These are phyloP conservation scores for Tarsius wallacei DNA, from an alignment of 2,797 vertebrate genomes.

Conservation along the genomic window DNA sequence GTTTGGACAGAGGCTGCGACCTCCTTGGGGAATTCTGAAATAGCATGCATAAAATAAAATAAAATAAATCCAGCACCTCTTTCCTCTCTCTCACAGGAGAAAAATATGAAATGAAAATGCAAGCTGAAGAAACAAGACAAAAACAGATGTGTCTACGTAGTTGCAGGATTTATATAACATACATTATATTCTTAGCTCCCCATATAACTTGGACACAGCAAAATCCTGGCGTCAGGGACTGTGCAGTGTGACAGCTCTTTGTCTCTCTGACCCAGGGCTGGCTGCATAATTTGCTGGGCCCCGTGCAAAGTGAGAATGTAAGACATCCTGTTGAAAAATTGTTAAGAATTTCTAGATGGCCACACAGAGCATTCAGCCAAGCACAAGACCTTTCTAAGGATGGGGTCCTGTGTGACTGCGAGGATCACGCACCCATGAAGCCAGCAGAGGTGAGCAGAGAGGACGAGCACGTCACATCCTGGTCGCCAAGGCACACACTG, in stretches of 20 bases:
- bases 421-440: neutral
- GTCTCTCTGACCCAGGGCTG: neutral
- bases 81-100: neutral
- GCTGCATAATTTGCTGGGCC: neutral
- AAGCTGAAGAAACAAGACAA: neutral
- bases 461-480: fast-evolving
- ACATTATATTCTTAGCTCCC: neutral
- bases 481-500: neutral
- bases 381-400: neutral
- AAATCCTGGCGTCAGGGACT: neutral
- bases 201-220: neutral
- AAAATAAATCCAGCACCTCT: neutral
- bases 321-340: neutral
- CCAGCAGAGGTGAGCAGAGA: neutral
- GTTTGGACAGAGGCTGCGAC: neutral
- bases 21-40: neutral
- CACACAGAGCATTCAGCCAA: neutral
- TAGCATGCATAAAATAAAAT: neutral
- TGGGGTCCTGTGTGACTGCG: neutral
- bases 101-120: slow-evolving; percentile 3
- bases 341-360: neutral
- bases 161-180: neutral
- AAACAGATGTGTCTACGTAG: neutral
- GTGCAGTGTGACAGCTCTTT: neutral
- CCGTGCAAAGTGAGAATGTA: neutral